Conservation (phyloP, 2,797 vertebrate species). For the Epinephelus coioides region DNA sequence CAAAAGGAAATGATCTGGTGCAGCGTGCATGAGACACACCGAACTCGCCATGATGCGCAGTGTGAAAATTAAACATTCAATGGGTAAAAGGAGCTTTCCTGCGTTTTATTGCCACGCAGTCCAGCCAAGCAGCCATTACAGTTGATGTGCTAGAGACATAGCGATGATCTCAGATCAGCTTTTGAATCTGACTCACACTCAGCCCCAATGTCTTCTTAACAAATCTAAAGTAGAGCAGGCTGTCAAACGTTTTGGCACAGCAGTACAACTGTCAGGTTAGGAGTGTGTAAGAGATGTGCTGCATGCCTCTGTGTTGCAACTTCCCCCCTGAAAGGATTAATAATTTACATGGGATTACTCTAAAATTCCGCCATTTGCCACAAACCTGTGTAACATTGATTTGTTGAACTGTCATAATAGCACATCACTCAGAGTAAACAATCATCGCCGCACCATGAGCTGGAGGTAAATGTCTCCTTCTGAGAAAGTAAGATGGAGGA, state of each 20-base stretch:
- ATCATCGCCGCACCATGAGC: constrained; percentile 72
- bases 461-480: constrained; percentile 81
- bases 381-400: constrained; percentile 81
- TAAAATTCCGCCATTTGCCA: constrained; percentile 77
- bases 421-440: constrained; percentile 85
- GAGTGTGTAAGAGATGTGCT: constrained; percentile 73
- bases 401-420: constrained; percentile 85
- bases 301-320: constrained; percentile 67
- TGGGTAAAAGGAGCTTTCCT: constrained; percentile 33
- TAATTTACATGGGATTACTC: constrained; percentile 81
- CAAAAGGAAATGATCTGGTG: constrained; percentile 53
- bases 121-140: constrained; percentile 66
- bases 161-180: constrained; percentile 73
- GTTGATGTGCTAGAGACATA: constrained; percentile 41
- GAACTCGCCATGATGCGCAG: constrained; percentile 19
- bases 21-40: constrained; percentile 20
- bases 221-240: constrained; percentile 80
- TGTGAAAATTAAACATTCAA: constrained; percentile 64
- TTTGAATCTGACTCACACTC: constrained; percentile 69
- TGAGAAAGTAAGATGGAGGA: constrained; percentile 60
- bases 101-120: constrained; percentile 59
- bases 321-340: constrained; percentile 77
- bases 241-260: constrained; percentile 82
- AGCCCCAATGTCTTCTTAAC: constrained; percentile 73
- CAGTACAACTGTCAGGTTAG: constrained; percentile 80